Conservation (phyloP, 2,797 vertebrate genomes). For the Silurus lanzhouensis region DNA sequence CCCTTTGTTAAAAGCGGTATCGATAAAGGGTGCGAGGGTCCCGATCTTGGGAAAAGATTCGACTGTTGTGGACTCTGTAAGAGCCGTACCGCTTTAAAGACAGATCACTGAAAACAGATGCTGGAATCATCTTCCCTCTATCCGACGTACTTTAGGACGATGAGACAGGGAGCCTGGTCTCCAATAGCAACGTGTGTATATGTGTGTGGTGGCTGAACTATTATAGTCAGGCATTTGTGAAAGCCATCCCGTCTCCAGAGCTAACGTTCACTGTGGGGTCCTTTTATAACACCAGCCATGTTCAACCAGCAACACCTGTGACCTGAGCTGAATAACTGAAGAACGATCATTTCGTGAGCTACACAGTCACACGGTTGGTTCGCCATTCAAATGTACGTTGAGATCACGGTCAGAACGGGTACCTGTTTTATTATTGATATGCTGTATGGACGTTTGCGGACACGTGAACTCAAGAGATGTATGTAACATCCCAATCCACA, state of each 20-base stretch:
- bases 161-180: slow-evolving; percentile 33
- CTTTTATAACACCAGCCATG: slow-evolving; percentile 26
- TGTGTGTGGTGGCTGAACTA: slow-evolving; percentile 34
- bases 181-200: slow-evolving; percentile 53
- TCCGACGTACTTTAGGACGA: slow-evolving; percentile 36
- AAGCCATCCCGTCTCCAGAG: slow-evolving; percentile 43
- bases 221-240: slow-evolving; percentile 43
- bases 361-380: too few relatives aligned
- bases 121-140: slow-evolving; percentile 40
- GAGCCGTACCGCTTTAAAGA: slow-evolving; percentile 23
- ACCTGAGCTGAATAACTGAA: background rate
- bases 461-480: too few relatives aligned
- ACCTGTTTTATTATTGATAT: too few relatives aligned
- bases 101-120: slow-evolving; percentile 23
- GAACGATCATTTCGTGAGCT: too few relatives aligned
- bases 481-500: too few relatives aligned
- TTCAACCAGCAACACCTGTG: slow-evolving; percentile 40
- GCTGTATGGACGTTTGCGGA: too few relatives aligned
- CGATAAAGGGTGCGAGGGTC: background rate
- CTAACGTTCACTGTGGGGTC: slow-evolving; percentile 38
- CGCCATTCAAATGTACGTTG: too few relatives aligned
- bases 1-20: background rate
- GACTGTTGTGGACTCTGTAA: background rate
- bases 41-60: slow-evolving; percentile 12
- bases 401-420: too few relatives aligned